Conservation (phyloP, 2,113 vertebrate genomes). For the Plestiodon gilberti region DNA sequence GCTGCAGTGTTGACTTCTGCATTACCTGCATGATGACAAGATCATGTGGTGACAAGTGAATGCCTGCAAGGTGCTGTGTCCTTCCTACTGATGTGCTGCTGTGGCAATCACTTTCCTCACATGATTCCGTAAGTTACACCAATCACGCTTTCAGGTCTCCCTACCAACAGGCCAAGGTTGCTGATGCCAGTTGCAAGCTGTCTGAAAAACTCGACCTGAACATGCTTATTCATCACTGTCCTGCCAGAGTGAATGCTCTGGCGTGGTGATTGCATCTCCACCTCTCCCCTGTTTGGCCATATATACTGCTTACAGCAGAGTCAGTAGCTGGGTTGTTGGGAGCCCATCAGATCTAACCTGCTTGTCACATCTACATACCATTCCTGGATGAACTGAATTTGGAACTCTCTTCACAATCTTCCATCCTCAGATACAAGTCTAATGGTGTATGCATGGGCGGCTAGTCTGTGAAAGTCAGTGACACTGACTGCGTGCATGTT, state of each 20-base stretch:
- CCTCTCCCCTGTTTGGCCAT: background rate
- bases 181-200: background rate
- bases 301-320: no score
- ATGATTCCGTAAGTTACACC: background rate
- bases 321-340: background rate
- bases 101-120: background rate
- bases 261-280: background rate
- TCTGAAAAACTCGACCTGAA: background rate
- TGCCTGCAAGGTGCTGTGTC: background rate
- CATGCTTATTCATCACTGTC: background rate
- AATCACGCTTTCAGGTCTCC: background rate
- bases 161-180: background rate
- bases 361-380: background rate
- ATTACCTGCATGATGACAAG: background rate
- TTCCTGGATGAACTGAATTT: no score
- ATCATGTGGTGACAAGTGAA: background rate
- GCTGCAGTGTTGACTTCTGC: slow-evolving; percentile 12
- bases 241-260: background rate
- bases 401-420: no score
- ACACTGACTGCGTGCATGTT: no score
- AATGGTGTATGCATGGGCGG: no score
- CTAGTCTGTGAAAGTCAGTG: no score
- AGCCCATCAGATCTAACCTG: background rate
- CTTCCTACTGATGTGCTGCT: background rate
- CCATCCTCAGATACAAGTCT: no score